Percentiles rank a stretch among this genome's conserved stretches.
phyloP scores from a whole-genome alignment of 2,113 vertebrate genomes.

The Syrmaticus mikado region DNA sequence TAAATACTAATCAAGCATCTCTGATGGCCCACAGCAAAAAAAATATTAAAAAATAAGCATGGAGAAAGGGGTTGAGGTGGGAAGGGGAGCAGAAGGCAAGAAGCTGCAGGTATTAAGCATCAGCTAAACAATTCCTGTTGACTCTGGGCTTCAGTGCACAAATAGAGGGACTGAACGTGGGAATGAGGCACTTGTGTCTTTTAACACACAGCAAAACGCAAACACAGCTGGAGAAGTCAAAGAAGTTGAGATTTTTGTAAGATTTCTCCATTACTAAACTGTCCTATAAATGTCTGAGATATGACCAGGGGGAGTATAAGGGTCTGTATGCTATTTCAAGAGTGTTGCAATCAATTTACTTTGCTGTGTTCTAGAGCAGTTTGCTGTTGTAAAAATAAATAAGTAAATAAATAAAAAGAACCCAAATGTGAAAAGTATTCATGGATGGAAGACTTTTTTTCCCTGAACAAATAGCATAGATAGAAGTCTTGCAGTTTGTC shows the following conservation, averaged over 20 bases:
- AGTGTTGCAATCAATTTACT: background rate
- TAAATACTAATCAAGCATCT: background rate
- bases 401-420: background rate
- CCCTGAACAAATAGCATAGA: background rate
- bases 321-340: background rate
- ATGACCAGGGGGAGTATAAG: accelerated
- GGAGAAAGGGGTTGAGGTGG: accelerated
- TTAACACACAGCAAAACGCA: background rate
- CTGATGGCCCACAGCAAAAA: background rate
- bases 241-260: background rate
- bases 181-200: background rate
- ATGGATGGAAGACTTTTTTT: background rate
- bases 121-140: background rate
- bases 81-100: background rate
- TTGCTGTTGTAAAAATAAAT: background rate
- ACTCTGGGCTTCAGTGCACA: background rate
- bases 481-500: background rate
- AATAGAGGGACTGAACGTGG: background rate
- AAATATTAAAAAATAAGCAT: background rate
- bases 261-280: background rate
- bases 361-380: background rate
- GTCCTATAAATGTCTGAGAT: background rate
- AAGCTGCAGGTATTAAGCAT: background rate
- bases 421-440: background rate
- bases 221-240: background rate